Evolutionary conservation across 2,797 vertebrate species (phyloP).

Genomic region (Chloroceryle inda): DNA sequence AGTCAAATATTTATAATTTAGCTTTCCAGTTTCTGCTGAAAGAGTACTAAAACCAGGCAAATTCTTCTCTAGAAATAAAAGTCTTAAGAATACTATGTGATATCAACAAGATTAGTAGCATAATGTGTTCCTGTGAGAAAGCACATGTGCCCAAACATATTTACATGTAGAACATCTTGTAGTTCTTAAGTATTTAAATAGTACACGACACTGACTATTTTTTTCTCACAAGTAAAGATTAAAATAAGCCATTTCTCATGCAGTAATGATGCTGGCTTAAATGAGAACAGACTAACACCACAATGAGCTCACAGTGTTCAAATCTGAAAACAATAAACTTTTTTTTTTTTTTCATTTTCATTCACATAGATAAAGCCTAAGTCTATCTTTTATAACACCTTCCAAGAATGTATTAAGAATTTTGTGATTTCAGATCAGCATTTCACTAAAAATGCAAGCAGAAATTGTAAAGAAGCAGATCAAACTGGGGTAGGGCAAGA

Average conservation of each 20-base stretch:
- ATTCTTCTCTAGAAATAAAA: slow-evolving; percentile 34
- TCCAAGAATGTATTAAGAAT: background rate
- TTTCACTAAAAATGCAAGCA: background rate
- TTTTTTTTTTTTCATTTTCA: background rate
- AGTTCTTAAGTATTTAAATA: slow-evolving; percentile 29
- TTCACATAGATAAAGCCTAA: background rate
- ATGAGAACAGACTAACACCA: slow-evolving; percentile 14
- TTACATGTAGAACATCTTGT: slow-evolving; percentile 21
- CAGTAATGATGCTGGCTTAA: background rate
- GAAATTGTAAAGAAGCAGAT: background rate
- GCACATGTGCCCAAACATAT: background rate
- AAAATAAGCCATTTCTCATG: slow-evolving; percentile 4
- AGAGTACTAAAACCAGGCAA: background rate
- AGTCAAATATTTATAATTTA: slow-evolving; percentile 38
- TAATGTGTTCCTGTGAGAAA: slow-evolving; percentile 33
- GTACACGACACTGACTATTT: background rate
- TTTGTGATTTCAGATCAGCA: background rate
- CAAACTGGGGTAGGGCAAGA: background rate
- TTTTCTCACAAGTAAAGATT: background rate
- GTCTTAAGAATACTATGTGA: slow-evolving; percentile 16
- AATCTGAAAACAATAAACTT: slow-evolving; percentile 3
- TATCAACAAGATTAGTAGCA: slow-evolving; percentile 21
- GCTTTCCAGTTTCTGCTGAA: slow-evolving; percentile 32
- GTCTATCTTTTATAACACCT: background rate
- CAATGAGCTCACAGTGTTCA: background rate